phyloP scores from a whole-genome alignment of 2,888 invertebrate species.

The Lymantria dispar region DNA sequence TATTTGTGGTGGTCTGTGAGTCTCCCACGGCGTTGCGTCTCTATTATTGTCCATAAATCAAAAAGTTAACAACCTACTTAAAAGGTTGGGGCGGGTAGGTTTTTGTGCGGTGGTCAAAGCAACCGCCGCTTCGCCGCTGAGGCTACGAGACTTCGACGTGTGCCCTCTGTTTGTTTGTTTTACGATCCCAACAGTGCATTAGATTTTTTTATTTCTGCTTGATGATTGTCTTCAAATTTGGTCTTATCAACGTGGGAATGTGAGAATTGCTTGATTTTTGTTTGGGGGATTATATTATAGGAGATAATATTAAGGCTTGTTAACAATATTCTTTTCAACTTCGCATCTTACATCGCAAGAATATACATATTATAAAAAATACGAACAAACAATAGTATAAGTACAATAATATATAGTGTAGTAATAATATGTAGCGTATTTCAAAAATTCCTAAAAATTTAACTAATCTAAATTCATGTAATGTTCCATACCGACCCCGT shows the following conservation, averaged over 20 bases:
- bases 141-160: conserved; percentile 63
- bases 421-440: background rate
- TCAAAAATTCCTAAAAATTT: background rate
- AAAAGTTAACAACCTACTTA: conserved; percentile 83
- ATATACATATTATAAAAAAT: too few species aligned
- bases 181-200: conserved; percentile 79
- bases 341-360: background rate
- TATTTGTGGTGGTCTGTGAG: conserved; percentile 70
- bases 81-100: conserved; percentile 76
- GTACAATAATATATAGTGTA: too few species aligned
- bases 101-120: conserved; percentile 78
- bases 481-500: conserved; percentile 48
- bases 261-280: conserved; percentile 46
- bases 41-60: conserved; percentile 82
- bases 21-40: conserved; percentile 81
- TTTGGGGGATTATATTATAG: conserved; percentile 5
- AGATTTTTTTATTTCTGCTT: conserved; percentile 68
- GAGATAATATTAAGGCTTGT: background rate
- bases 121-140: conserved; percentile 52
- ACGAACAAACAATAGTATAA: too few species aligned
- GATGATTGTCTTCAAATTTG: conserved; percentile 71
- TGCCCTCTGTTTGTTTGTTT: conserved; percentile 78
- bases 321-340: too few species aligned
- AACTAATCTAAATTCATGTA: conserved; percentile 59
- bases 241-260: conserved; percentile 61